These are phyloP conservation scores for Nezara viridula DNA, from an alignment of 2,888 invertebrate genomes.

Conservation along the genomic window DNA sequence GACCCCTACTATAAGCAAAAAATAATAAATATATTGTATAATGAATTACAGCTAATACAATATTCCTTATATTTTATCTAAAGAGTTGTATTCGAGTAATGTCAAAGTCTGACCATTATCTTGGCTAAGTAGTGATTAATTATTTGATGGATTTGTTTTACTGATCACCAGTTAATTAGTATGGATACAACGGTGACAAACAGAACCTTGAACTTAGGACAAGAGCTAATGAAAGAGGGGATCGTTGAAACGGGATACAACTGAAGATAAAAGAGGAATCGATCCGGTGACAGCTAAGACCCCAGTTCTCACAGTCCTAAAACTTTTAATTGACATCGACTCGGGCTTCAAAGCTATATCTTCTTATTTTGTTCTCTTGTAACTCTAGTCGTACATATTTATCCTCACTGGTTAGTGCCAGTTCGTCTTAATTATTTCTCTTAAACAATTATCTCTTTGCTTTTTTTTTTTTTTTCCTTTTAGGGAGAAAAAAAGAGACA, in stretches of 20 bases:
- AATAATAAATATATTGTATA: too few relatives aligned
- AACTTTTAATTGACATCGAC: conserved; percentile 35
- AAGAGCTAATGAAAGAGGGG: background rate
- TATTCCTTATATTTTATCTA: too few relatives aligned
- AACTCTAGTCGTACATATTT: background rate
- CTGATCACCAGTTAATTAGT: background rate
- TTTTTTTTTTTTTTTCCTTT: background rate
- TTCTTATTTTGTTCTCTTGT: background rate
- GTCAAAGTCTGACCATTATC: too few relatives aligned
- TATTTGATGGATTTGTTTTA: background rate
- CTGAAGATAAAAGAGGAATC: background rate
- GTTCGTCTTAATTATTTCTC: conserved; percentile 6
- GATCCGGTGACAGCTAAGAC: background rate
- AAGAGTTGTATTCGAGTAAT: too few relatives aligned
- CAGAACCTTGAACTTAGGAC: background rate
- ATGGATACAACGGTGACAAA: background rate
- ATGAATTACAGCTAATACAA: too few relatives aligned
- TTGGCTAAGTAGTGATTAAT: too few relatives aligned
- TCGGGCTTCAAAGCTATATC: background rate
- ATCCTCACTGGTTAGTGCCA: background rate
- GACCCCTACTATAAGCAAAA: too few relatives aligned
- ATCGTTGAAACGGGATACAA: background rate
- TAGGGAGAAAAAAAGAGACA: background rate
- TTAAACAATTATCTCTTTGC: background rate
- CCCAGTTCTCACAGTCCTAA: background rate